Evolutionary conservation across 2,888 invertebrate species (phyloP), one percentile per base, ranked within the genome.

Genomic region (Meiosimyza platycephala): DNA sequence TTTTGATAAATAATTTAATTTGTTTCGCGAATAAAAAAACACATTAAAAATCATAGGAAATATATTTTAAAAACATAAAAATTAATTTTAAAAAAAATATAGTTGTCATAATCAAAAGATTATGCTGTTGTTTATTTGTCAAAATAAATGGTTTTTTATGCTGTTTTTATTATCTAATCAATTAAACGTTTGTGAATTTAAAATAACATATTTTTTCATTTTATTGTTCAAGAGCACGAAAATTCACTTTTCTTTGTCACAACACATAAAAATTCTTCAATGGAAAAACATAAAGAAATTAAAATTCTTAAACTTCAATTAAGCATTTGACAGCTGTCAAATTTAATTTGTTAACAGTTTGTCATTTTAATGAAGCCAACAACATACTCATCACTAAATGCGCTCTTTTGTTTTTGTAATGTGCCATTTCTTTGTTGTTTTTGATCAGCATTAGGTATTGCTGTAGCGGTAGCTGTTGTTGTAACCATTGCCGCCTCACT

Each of bases 341-440:
- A 70, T 62, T 73, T 51, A 28, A 55, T 40, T 9, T 62, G 11
- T 47, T 15, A 22, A 33, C 28, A 16, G 6, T 62, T 28, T 15
- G 59, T 28, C 40, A 40, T 40, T 40, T 15, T 60, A 33, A 7
- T 54, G 18, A 65, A 67, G 54, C 7, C n/a, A 48, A 79, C n/a
- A 48, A 79, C 83, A 69, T 75, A 84, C 84, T 85, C 84, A 74
- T 84, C 84, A 66, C 66, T 72, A 67, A 82, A 81, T 78, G 82
- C 71, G 72, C 84, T 84, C 60, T 79, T 72, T 73, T 82, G 85
- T 74, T 83, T 85, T 69, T 80, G 77, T 73, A 85, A 72, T 75
- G 80, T 80, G 47, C 80, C 79, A 67, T 78, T 77, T 11, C 33
- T 28, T 74, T 81, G 67, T 78, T 66, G 69, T 66, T 63, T 6